Conservation (phyloP, 2,888 invertebrate genomes). For the Myopa testacea region DNA sequence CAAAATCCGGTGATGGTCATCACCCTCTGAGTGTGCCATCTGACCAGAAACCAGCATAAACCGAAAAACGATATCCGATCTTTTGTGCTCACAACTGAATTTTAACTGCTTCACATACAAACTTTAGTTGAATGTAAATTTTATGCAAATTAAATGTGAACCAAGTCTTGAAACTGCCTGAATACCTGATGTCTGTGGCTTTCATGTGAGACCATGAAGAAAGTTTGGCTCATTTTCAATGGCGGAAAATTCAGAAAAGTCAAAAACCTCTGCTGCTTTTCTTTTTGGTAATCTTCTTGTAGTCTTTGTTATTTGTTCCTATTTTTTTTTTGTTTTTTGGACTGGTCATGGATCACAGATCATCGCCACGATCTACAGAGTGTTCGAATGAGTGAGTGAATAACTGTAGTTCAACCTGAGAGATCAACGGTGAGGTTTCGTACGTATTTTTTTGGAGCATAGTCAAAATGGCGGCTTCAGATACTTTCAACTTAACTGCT, state of each 20-base stretch:
- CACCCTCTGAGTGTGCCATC: not conserved
- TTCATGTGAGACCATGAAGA: conserved; percentile 3
- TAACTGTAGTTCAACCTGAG: conserved; percentile 17
- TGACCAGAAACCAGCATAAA: not conserved
- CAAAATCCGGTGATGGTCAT: not conserved
- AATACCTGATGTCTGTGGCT: not conserved
- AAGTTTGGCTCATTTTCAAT: conserved; percentile 26
- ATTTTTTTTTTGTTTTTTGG: conserved; percentile 16
- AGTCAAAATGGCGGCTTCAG: conserved; percentile 15
- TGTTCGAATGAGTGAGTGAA: not conserved
- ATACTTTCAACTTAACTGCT: not conserved
- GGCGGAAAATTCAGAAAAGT: conserved; percentile 33
- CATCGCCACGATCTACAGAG: not conserved
- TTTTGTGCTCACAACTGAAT: not conserved
- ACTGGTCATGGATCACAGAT: conserved; percentile 30
- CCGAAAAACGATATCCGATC: conserved; percentile 6
- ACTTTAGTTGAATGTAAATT: conserved; percentile 15
- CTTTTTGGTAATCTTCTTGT: not conserved
- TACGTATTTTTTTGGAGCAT: not conserved
- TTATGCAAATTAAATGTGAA: conserved; percentile 31
- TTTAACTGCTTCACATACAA: conserved; percentile 20
- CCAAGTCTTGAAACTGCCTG: not conserved
- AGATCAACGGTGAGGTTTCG: conserved; percentile 15
- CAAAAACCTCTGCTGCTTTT: conserved; percentile 20
- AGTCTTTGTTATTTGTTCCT: conserved; percentile 6